These are phyloP conservation scores for Tenthredo amoena DNA, from an alignment of 2,888 invertebrate genomes.

Conservation along the genomic window DNA sequence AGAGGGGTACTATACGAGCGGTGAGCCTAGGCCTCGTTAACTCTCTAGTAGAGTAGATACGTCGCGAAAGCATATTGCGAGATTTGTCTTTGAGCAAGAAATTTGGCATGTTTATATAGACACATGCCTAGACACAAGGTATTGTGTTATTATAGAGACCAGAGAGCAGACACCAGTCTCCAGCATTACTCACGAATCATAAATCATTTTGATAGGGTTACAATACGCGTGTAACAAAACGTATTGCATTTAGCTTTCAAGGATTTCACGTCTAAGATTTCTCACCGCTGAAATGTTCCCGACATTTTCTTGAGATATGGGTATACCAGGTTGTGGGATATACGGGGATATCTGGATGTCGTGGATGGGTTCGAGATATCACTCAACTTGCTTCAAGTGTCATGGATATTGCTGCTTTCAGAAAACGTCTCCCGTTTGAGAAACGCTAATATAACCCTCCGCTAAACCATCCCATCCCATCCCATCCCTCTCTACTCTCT, in stretches of 20 bases:
- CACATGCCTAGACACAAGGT: background rate
- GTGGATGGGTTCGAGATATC: constrained; percentile 48
- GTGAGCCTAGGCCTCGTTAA: constrained; percentile 39
- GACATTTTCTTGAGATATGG: constrained; percentile 48
- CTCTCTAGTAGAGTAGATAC: constrained; percentile 22
- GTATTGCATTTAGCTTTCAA: constrained; percentile 42
- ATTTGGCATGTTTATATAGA: background rate
- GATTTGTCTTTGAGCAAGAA: constrained; percentile 38
- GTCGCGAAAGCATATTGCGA: background rate
- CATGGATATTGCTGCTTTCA: constrained; percentile 53
- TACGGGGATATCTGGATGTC: background rate
- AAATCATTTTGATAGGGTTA: constrained; percentile 19
- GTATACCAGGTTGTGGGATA: background rate
- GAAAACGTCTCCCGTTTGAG: constrained; percentile 41
- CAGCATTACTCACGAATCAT: background rate
- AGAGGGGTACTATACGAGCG: background rate
- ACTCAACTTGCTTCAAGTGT: constrained; percentile 52
- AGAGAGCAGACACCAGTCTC: background rate
- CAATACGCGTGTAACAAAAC: background rate
- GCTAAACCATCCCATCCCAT: background rate
- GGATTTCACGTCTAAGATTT: constrained; percentile 22
- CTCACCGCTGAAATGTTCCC: constrained; percentile 28
- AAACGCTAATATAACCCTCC: constrained; percentile 48
- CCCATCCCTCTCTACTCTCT: background rate
- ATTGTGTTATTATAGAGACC: background rate